These are phyloP conservation scores for Melanostoma scalare DNA, from an alignment of 2,888 invertebrate species.

Conservation along the genomic window DNA sequence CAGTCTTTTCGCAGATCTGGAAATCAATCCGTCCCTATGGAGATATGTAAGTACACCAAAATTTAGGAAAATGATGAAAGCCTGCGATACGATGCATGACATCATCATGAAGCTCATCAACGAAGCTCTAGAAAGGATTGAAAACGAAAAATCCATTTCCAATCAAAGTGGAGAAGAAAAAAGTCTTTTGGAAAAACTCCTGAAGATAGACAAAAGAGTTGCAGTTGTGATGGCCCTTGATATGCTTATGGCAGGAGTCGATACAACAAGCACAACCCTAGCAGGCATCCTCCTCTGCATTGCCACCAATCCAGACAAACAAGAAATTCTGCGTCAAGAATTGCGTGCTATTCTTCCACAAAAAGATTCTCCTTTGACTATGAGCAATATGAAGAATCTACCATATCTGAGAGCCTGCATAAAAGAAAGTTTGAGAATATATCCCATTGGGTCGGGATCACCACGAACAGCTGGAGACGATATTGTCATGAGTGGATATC, in stretches of 20 bases:
- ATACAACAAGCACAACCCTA: slow-evolving; percentile 84
- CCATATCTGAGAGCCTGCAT: slow-evolving; percentile 87
- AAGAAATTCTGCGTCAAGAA: slow-evolving; percentile 85
- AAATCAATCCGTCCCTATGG: slow-evolving; percentile 76
- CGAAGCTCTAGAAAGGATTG: slow-evolving; percentile 78
- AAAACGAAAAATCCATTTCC: slow-evolving; percentile 18
- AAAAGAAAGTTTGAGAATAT: slow-evolving; percentile 86
- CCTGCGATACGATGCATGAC: slow-evolving; percentile 75
- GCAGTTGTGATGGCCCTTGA: slow-evolving; percentile 88
- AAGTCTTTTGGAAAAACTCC: slow-evolving; percentile 86
- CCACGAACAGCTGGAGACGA: slow-evolving; percentile 83
- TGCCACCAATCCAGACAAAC: slow-evolving; percentile 85
- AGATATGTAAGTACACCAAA: slow-evolving; percentile 73
- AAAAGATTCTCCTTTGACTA: slow-evolving; percentile 79
- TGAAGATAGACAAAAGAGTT: slow-evolving; percentile 85
- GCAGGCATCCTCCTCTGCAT: slow-evolving; percentile 85
- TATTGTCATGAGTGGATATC: slow-evolving; percentile 85
- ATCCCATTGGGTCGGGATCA: slow-evolving; percentile 84
- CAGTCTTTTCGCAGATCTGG: slow-evolving; percentile 68
- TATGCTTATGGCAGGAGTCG: slow-evolving; percentile 88
- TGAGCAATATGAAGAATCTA: slow-evolving; percentile 81
- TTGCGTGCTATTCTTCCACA: slow-evolving; percentile 81
- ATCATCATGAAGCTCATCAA: slow-evolving; percentile 78
- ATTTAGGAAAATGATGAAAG: slow-evolving; percentile 74
- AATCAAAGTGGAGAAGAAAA: slow-evolving; percentile 75